Evolutionary conservation across 2,113 vertebrate species (phyloP), one percentile per base, ranked within the genome.

Genomic region (Hyperoodon ampullatus): DNA sequence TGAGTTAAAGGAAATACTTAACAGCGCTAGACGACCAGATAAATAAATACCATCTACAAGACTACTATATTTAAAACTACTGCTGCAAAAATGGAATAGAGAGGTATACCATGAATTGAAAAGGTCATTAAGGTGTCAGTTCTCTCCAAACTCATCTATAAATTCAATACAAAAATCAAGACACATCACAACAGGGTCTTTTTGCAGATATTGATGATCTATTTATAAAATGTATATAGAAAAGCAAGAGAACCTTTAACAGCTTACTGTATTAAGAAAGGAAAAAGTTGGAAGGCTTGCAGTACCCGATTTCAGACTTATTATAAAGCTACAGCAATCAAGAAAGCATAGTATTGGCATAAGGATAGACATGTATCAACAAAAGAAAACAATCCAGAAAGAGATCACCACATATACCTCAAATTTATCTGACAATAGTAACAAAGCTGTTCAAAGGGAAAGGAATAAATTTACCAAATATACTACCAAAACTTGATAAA

Each of bases 361-460:
- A 14, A 44, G n/a, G 63, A n/a, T 0, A 61, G n/a, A 30, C 6
- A 3, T 0, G 11, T 24, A 28, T 7, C 50, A 58, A 39, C 35
- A 7, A 5, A 18, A 60, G n/a, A 42, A 42, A 60, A 63, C 13
- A 42, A 19, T 30, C 30, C 65, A 26, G 42, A 71, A 8, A 8
- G 3, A 71, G 65, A 35, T 5, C 6, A 3, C 35, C 50, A 0
- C 1, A 16, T 0, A 10, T 0, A 55, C 47, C 5, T 11, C 23
- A 9, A 30, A 6, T 24, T 19, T 10, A 42, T 24, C 2, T 13
- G 65, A 15, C 26, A 6, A 2, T 0, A 26, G 21, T 18, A 19
- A 16, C 66, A 35, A 47, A 50, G 23, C 50, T 3, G 19, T 5
- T 39, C 23, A 30, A 8, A 71, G 53, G 9, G 44, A 33, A 70